Base-by-base conservation (phyloP, 2,888 invertebrate species). In the Cephalotes varians region DNA sequence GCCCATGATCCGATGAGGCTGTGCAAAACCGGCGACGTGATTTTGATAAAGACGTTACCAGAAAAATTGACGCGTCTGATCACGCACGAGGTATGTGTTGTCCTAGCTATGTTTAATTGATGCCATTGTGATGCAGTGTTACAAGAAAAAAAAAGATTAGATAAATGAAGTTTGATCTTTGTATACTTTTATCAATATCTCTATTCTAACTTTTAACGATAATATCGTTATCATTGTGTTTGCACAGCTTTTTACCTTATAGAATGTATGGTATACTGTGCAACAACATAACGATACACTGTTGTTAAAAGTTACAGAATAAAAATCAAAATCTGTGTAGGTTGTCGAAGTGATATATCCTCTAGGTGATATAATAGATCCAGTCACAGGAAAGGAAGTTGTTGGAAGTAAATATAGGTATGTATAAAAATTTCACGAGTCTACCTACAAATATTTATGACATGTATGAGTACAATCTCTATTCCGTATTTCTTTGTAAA, bases 341-440 rank as follows among this genome's bases (percentile, higher is more conserved):
- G 91, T 98, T 0, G 95, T 97, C 91, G 96, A 98, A 93, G 96
- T 98, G 6, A 96, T 98, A 21, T 98, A 97, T 94, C 97, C 97
- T 1, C 95, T 97, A 90, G 98, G 98, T 89, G 98, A 98, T 94
- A 95, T 98, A 72, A 97, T 96, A n/a, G 98, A 98, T 94, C 98
- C 98, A 1, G 95, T 98, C 34, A 97, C 97, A 60, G 97, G 97
- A 21, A 98, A 97, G 93, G 97, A 97, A 94, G 96, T 97, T 56
- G 96, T 97, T 0, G 96, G 95, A 72, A 96, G 96, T 85, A 95
- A 95, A 92, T 98, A 97, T 92, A 96, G 95, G 95, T 95, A 92
- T 25, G 89, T 77, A 65, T 7, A 18, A 67, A 77, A n/a, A 9
- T 64, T 64, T 69, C 0, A 28, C 0, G 0, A 47, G 1, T 4